Base-by-base conservation (phyloP, 1,140 invertebrate species). In the Oreohelix idahoensis region DNA sequence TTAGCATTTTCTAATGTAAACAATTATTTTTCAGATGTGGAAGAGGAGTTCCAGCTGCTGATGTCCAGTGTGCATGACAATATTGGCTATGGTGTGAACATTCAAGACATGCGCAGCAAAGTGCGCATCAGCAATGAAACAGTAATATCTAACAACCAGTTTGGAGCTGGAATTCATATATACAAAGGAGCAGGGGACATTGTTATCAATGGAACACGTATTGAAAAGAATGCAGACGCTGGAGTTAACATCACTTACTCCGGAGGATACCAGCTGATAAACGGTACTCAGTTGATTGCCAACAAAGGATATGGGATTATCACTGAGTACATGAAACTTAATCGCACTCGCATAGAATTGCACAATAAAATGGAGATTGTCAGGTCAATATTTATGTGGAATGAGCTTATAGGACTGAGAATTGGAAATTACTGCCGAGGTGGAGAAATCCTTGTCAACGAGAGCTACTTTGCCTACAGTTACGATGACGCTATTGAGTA, bases 251-350 rank as follows among this genome's bases (percentile, higher is more conserved):
- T 99, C 5, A 98, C 97, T 0, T 96, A 97, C 82, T 96, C 96
- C 0, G 97, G 98, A 0, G 98, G 98, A 5, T 96, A 95, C 84
- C 94, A 96, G 77, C 97, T 99, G 88, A 94, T 99, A 53, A 98
- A 97, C 20, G 93, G 95, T 88, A 96, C 95, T 39, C 69, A 95
- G 94, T 84, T 98, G 95, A 84, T 87, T 49, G 38, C 84, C 4
- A 93, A 92, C 76, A 81, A 89, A 36, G 92, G 91, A 35, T 90
- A 91, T 78, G 92, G 92, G 38, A 73, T 90, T 20, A 90, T 89
- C 32, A 89, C 89, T 17, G 90, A 91, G 70, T 91, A 90, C 76
- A 53, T 89, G 17, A 76, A 79, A 29, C 79, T 90, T 11, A 91
- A 91, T 79, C 86, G 86, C 20, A 89, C 91, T 35, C 81, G 91